A percentile compares a stretch with the other conserved stretches of the same genome.
Evolutionary conservation across 2,113 vertebrate species (phyloP).

Genomic region (Ptychochromis oligacanthus): DNA sequence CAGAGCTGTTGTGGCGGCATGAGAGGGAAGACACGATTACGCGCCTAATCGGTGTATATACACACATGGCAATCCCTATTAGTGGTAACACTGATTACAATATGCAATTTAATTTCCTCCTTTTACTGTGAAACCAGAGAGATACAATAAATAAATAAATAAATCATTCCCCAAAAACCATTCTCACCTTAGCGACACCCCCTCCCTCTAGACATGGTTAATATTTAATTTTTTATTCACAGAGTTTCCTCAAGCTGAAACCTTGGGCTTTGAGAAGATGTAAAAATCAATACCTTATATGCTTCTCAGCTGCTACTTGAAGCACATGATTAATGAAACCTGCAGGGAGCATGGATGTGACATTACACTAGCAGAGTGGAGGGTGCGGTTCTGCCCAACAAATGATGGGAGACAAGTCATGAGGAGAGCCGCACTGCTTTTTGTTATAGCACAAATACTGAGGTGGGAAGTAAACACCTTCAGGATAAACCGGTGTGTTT

Average conservation of each 20-base stretch:
- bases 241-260: slow-evolving; percentile 42
- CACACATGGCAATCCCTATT: background rate
- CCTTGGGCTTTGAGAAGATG: slow-evolving; percentile 37
- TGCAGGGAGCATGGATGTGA: slow-evolving; percentile 3
- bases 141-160: slow-evolving; percentile 12
- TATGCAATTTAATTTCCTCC: slow-evolving; percentile 14
- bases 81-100: background rate
- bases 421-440: background rate
- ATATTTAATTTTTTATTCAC: slow-evolving; percentile 55
- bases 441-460: background rate
- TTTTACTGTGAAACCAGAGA: slow-evolving; percentile 13
- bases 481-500: slow-evolving; percentile 24
- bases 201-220: slow-evolving; percentile 16
- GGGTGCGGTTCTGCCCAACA: background rate
- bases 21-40: background rate
- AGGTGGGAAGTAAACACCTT: slow-evolving; percentile 25
- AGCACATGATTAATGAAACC: slow-evolving; percentile 55
- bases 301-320: slow-evolving; percentile 1
- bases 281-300: slow-evolving; percentile 53
- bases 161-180: too few species aligned
- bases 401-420: slow-evolving; percentile 3
- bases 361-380: background rate
- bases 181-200: background rate
- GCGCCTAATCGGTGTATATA: background rate
- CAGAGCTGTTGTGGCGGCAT: background rate